Base-by-base conservation (phyloP, 2,113 vertebrate species). In the Lepisosteus osseus region DNA sequence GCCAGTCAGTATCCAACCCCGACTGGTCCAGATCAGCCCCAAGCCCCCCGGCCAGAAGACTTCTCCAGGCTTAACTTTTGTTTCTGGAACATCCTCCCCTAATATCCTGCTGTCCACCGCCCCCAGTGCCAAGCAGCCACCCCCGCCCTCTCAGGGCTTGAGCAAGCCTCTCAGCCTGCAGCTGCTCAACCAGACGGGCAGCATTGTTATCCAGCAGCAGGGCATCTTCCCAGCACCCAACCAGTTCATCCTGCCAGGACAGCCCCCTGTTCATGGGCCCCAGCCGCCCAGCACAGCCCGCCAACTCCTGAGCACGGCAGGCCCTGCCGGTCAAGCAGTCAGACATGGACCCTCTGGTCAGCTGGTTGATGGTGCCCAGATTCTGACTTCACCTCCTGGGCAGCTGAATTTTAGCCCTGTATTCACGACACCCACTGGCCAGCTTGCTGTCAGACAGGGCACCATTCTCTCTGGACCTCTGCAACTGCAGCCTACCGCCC, bases 201-300 rank as follows among this genome's bases (percentile, higher is more conserved):
- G 90, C 79, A 90, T 93, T 3, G 83, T 92, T 76, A 85, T 92
- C n/a, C 92, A 92, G 80, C 91, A 89, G 78, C 90, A 90, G 76
- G 86, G 89, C 79, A 84, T 92, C 70, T 89, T 93, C 78, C 90
- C 87, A 70, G 86, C 88, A 54, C 89, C 89, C 56, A 90, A 87
- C 77, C 92, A 91, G 77, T 91, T 91, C 72, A 87, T 92, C 51
- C 83, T 93, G 71, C 92, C 91, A 7, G 86, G 87, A 72, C 92
- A 91, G 79, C 80, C 61, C 65, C 86, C 87, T 6, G 86, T 89
- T 9, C 84, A 84, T 0, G 78, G 87, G 47, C 77, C 89, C 77
- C 90, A 89, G 76, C 75, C 88, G 7, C 69, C 70, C 65, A 65
- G 76, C 13, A 76, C 76, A 6, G 73, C 84, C 43, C 85, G 78